phyloP scores from a whole-genome alignment of 1,140 invertebrate genomes.

The Penaeus indicus region DNA sequence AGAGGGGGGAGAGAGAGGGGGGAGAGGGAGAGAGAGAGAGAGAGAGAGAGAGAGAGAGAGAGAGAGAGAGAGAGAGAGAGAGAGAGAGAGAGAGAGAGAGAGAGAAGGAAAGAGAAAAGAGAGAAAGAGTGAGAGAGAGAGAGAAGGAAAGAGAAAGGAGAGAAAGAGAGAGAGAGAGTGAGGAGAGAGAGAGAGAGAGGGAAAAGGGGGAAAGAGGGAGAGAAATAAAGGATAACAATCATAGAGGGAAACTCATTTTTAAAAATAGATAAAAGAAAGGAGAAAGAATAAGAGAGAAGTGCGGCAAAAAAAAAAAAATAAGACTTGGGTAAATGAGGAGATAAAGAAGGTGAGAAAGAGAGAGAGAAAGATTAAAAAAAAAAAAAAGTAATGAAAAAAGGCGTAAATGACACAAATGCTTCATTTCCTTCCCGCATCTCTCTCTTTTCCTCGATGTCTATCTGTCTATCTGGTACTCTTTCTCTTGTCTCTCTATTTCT shows the following conservation, averaged over 20 bases:
- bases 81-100: constrained; percentile 32
- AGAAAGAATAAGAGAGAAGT: neutral
- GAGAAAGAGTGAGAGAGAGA: neutral
- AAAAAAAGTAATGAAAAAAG: neutral
- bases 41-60: constrained; percentile 3
- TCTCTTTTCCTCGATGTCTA: neutral
- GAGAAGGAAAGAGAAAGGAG: neutral
- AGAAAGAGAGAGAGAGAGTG: constrained; percentile 26
- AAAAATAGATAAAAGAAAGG: neutral
- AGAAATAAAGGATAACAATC: neutral
- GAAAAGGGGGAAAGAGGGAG: constrained; percentile 21
- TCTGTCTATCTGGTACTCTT: neutral
- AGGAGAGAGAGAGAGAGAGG: neutral
- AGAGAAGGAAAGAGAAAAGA: constrained; percentile 15
- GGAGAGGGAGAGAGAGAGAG: constrained; percentile 1
- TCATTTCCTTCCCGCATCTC: too few species aligned
- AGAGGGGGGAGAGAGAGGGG: neutral
- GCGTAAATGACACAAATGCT: neutral
- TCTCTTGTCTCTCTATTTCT: too few species aligned
- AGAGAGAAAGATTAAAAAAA: neutral
- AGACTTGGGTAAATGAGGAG: neutral
- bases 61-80: constrained; percentile 7
- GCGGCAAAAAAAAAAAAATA: neutral
- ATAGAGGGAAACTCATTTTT: neutral
- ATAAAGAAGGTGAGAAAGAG: neutral